phyloP scores from a whole-genome alignment of 2,888 invertebrate genomes.

The Laspeyria flexula region DNA sequence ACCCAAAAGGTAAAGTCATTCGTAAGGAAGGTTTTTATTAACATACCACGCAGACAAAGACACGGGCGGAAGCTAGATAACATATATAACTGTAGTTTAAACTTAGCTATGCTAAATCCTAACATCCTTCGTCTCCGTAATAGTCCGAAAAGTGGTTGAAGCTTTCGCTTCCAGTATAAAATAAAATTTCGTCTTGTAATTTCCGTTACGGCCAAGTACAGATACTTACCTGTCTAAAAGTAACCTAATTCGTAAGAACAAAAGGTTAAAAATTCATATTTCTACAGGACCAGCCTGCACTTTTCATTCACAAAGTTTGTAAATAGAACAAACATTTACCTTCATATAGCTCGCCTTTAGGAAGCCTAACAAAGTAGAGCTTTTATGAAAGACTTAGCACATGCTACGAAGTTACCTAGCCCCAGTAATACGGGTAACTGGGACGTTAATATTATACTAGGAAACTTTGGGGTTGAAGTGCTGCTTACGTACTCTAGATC shows the following conservation, averaged over 20 bases:
- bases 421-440: conserved; percentile 2
- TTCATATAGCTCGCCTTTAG: neutral
- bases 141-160: no score
- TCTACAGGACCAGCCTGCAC: neutral
- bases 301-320: conserved; percentile 2
- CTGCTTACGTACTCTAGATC: neutral
- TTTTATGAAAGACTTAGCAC: conserved; percentile 3
- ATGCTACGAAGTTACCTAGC: conserved; percentile 1
- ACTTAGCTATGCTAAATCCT: no score
- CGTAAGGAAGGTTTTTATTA: no score
- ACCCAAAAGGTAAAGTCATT: no score
- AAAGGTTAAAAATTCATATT: neutral
- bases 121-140: no score
- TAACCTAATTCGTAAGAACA: neutral
- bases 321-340: neutral
- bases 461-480: conserved; percentile 8
- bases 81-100: no score
- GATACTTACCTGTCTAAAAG: no score
- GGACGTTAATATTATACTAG: conserved; percentile 24
- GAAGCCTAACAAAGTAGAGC: conserved; percentile 11
- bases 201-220: no score
- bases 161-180: no score
- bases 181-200: no score
- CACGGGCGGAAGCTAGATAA: no score
- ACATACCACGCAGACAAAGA: no score